Evolutionary conservation across 2,113 vertebrate species (phyloP), one percentile per base, ranked within the genome.

Genomic region (Struthidea cinerea): DNA sequence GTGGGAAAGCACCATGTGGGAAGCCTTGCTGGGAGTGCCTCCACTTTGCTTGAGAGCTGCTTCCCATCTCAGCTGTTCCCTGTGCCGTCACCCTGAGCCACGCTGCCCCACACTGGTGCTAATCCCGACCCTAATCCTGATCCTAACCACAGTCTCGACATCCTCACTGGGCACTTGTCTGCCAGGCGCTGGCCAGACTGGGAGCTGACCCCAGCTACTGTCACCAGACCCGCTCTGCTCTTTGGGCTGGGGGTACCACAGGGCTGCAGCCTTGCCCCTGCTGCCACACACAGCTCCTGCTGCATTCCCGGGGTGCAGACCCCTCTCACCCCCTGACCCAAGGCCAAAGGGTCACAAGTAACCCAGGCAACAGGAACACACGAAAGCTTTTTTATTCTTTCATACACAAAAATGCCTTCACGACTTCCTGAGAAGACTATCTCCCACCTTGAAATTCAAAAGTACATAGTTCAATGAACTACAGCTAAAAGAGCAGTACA

Each of bases 191-290:
- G 52, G 49, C 61, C 4, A 1, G 39, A 6, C 64, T 35, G 46
- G 3, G 8, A 78, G 60, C 75, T 56, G 70, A 17, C 13, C 61
- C 20, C 9, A 7, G 4, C 33, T n/a, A 1, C 75, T 26, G 71
- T 5, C 68, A 49, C 65, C 87, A 68, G 28, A 19, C 3, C 47
- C 4, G 47, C 61, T 46, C 71, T 63, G 71, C 80, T 22, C 49
- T 30, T 27, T 2, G 2, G 21, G 17, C 1, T 23, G 52, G n/a
- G 55, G 68, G 16, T 5, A 39, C 39, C 28, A 12, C 0, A 0
- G 39, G 35, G 56, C 55, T 59, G 77, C 81, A 73, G 32, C 28
- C 27, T 0, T 1, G n/a, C 1, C 26, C 35, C 46, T 52, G 61
- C 69, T 68, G 79, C 64, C 64, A 35, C 19, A 7, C 6, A 6